Evolutionary conservation across 2,888 invertebrate species (phyloP).

Genomic region (Darwinula stevensoni): DNA sequence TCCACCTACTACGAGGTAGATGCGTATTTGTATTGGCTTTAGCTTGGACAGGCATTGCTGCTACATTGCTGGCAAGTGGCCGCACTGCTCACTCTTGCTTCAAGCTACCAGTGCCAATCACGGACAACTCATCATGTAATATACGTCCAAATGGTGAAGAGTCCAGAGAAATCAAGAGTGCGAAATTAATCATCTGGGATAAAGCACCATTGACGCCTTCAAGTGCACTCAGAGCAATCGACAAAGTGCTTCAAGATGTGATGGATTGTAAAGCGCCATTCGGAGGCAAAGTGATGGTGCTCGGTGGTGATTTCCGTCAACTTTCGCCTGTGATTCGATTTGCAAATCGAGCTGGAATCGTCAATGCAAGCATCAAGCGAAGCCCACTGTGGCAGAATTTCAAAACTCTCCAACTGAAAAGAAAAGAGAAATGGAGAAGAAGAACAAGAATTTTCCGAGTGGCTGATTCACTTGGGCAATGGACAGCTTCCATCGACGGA

Average conservation of each 20-base stretch:
- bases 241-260: conserved; percentile 7
- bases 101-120: background rate
- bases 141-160: conserved; percentile 1
- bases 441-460: conserved; percentile 1
- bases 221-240: conserved; percentile 6
- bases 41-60: conserved; percentile 14
- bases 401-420: conserved; percentile 9
- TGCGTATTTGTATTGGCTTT: conserved; percentile 9
- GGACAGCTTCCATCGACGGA: too few species aligned
- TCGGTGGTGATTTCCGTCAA: conserved; percentile 10
- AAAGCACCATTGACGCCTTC: conserved; percentile 8
- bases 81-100: background rate
- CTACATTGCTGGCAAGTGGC: conserved; percentile 11
- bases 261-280: conserved; percentile 6
- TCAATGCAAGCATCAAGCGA: conserved; percentile 7
- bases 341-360: conserved; percentile 5
- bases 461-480: background rate
- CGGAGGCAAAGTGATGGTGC: conserved; percentile 9
- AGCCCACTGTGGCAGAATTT: conserved; percentile 7
- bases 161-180: conserved; percentile 4
- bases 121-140: background rate
- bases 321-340: conserved; percentile 8
- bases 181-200: conserved; percentile 8
- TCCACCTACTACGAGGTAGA: background rate
- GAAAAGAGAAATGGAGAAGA: background rate